These are phyloP conservation scores for Meloidogyne chitwoodi DNA, from an alignment of 1,140 invertebrate genomes.

Conservation along the genomic window DNA sequence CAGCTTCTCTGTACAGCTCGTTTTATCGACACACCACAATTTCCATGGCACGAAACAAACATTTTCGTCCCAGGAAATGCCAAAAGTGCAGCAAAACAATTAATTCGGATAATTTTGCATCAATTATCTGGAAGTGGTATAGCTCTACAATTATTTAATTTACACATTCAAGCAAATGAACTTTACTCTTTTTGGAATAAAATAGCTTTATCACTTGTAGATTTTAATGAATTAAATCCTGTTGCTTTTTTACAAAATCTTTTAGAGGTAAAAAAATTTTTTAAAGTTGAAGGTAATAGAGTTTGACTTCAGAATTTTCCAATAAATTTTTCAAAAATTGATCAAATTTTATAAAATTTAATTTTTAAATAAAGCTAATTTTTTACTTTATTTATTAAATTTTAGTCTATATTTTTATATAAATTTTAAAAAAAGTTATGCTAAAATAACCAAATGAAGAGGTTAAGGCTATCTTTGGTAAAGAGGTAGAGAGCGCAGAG, in stretches of 20 bases:
- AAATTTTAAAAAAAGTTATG: constrained; percentile 6
- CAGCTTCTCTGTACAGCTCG: constrained; percentile 37
- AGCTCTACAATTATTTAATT: constrained; percentile 90
- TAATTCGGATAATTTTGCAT: constrained; percentile 89
- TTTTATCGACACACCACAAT: constrained; percentile 59
- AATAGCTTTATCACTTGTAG: constrained; percentile 82
- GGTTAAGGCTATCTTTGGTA: no score
- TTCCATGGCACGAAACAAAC: constrained; percentile 73
- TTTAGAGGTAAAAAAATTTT: constrained; percentile 66
- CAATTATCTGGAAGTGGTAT: constrained; percentile 72
- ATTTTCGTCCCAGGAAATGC: constrained; percentile 80
- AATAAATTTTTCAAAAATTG: no score
- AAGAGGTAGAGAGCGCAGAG: no score
- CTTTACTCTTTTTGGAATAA: constrained; percentile 76
- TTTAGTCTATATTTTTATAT: neutral
- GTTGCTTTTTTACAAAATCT: constrained; percentile 84
- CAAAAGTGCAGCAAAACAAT: constrained; percentile 88
- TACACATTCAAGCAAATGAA: constrained; percentile 61
- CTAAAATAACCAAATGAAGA: no score
- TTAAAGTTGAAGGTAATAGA: no score
- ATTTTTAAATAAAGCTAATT: no score
- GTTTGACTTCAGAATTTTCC: no score
- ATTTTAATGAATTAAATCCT: constrained; percentile 92
- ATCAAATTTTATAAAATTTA: no score
- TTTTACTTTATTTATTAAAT: constrained; percentile 61